Evolutionary conservation across 2,888 invertebrate genomes (phyloP).

Genomic region (Aleiodes alternator): DNA sequence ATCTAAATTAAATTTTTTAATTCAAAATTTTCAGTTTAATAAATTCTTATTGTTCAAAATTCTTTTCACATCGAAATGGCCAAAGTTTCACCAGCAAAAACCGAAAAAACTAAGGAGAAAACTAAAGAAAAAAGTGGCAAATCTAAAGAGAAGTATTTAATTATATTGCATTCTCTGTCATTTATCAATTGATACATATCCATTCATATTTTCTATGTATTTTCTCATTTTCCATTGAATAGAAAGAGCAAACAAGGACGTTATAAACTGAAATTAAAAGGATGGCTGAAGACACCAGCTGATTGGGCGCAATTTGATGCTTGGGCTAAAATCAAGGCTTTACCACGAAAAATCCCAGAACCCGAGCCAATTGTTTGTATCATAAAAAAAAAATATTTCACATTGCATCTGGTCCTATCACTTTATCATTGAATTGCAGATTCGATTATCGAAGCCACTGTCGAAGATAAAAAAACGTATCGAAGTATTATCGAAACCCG

Average conservation of each 20-base stretch:
- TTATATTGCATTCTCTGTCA: background rate
- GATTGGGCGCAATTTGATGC: constrained; percentile 65
- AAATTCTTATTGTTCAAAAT: background rate
- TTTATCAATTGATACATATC: background rate
- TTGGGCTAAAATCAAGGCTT: constrained; percentile 63
- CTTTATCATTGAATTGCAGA: constrained; percentile 45
- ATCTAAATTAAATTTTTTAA: background rate
- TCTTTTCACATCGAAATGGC: background rate
- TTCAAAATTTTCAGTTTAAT: constrained; percentile 1
- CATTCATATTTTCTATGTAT: background rate
- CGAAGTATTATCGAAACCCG: constrained; percentile 51
- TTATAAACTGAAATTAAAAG: constrained; percentile 53
- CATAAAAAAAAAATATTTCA: background rate
- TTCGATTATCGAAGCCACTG: constrained; percentile 59
- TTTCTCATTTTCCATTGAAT: background rate
- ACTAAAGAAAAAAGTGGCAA: background rate
- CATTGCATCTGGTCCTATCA: too few species aligned
- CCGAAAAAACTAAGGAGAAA: constrained; percentile 9
- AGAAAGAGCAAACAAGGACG: constrained; percentile 43
- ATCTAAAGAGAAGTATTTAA: constrained; percentile 9
- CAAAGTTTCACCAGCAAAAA: background rate
- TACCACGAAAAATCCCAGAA: constrained; percentile 59
- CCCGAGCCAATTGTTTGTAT: constrained; percentile 60
- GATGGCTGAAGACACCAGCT: constrained; percentile 62
- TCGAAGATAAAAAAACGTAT: constrained; percentile 55